Evolutionary conservation across 2,113 vertebrate genomes (phyloP).

Genomic region (Urocynchramus pylzowi): DNA sequence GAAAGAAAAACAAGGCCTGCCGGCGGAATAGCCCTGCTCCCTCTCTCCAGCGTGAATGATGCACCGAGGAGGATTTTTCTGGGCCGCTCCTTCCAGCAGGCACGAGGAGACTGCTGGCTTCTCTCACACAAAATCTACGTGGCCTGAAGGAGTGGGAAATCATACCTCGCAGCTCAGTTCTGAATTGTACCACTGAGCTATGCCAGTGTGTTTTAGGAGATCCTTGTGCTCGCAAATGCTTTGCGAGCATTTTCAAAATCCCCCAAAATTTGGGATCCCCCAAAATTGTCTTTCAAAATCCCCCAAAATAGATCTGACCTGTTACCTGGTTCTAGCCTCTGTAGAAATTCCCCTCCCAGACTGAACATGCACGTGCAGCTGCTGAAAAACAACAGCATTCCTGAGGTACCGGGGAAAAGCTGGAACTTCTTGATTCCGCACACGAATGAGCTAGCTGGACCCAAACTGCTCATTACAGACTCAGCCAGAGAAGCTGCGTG

Average conservation of each 20-base stretch:
- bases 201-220: neutral
- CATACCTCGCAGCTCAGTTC: neutral
- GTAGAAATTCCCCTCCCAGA: neutral
- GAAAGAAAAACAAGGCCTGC: neutral
- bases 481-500: neutral
- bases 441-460: neutral
- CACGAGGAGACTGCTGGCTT: neutral
- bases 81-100: neutral
- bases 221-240: neutral
- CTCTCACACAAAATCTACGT: rapidly evolving
- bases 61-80: neutral
- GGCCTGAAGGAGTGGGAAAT: neutral
- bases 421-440: neutral
- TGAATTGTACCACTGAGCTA: neutral
- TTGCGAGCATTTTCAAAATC: neutral
- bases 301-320: neutral
- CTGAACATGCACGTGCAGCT: neutral
- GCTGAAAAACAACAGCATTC: neutral
- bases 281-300: neutral
- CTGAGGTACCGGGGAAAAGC: neutral
- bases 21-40: neutral
- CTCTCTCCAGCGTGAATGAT: neutral
- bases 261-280: too few species aligned
- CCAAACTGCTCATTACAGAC: neutral
- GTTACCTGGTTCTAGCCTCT: neutral